Evolutionary conservation across 2,113 vertebrate species (phyloP).

Genomic region (Periophthalmus modestus): DNA sequence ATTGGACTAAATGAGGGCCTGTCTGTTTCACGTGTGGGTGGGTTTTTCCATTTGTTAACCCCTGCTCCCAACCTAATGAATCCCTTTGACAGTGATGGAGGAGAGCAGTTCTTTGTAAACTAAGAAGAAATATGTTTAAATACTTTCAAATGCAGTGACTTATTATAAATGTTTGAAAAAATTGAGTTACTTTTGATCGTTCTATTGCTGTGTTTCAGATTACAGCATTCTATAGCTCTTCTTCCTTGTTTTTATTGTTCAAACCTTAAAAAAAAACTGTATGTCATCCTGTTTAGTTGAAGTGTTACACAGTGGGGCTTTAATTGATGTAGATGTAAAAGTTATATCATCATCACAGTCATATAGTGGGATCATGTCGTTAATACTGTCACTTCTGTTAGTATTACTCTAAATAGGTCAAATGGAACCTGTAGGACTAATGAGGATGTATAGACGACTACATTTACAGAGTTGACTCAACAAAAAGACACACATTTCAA

Average conservation of each 20-base stretch:
- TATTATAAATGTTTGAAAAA: neutral
- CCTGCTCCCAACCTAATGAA: slow-evolving; percentile 34
- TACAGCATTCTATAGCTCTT: neutral
- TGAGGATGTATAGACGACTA: neutral
- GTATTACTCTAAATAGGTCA: neutral
- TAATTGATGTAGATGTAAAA: too few relatives aligned
- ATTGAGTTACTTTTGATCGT: neutral
- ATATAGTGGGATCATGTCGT: too few relatives aligned
- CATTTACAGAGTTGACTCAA: neutral
- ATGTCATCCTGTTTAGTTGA: too few relatives aligned
- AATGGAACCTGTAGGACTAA: neutral
- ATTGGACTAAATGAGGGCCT: slow-evolving; percentile 24
- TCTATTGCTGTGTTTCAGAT: neutral
- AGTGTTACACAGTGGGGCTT: too few relatives aligned
- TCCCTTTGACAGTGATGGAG: slow-evolving; percentile 11
- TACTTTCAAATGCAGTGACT: neutral
- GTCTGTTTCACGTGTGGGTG: slow-evolving; percentile 11
- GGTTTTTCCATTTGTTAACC: slow-evolving; percentile 17
- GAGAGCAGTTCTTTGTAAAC: neutral
- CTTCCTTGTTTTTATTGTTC: too few relatives aligned
- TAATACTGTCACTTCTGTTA: too few relatives aligned
- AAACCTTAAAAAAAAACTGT: too few relatives aligned
- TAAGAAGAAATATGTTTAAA: neutral
- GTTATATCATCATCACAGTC: too few relatives aligned
- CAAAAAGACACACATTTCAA: neutral